These are phyloP conservation scores for Caenorhabditis japonica DNA, from an alignment of 2,888 invertebrate species.

Conservation along the genomic window DNA sequence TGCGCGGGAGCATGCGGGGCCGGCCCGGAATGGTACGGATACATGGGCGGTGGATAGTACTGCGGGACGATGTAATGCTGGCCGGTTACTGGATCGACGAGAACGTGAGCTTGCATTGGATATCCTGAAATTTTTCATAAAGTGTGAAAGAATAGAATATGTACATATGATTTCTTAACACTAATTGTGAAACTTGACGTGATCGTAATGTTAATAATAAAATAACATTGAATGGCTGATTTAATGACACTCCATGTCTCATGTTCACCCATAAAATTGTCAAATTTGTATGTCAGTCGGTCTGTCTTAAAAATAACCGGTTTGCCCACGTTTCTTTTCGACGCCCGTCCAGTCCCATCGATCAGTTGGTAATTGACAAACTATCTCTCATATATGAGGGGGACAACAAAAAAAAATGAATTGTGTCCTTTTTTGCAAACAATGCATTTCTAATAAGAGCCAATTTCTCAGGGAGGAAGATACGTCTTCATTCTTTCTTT, in stretches of 20 bases:
- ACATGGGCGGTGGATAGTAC: constrained; percentile 63
- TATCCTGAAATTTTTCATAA: constrained; percentile 42
- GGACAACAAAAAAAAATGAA: constrained; percentile 11
- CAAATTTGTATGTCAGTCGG: constrained; percentile 31
- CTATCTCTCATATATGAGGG: constrained; percentile 4
- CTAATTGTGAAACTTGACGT: constrained; percentile 13
- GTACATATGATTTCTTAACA: not conserved
- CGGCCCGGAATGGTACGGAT: constrained; percentile 58
- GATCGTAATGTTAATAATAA: constrained; percentile 27
- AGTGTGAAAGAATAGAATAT: not conserved
- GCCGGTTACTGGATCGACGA: constrained; percentile 62
- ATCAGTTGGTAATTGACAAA: constrained; percentile 43
- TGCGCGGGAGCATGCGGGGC: constrained; percentile 28
- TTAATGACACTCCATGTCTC: constrained; percentile 42
- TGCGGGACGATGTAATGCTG: constrained; percentile 65
- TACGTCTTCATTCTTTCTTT: not conserved
- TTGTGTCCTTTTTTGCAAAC: not conserved
- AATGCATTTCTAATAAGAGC: constrained; percentile 46
- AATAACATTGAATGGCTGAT: constrained; percentile 36
- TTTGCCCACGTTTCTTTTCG: constrained; percentile 23
- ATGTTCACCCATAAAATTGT: constrained; percentile 47
- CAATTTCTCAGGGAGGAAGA: constrained; percentile 12
- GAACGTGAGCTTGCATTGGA: constrained; percentile 60
- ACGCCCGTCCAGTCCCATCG: not conserved
- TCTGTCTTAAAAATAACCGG: constrained; percentile 26